Base-by-base conservation (phyloP, 2,888 invertebrate genomes). In the Caenorhabditis wallacei region DNA sequence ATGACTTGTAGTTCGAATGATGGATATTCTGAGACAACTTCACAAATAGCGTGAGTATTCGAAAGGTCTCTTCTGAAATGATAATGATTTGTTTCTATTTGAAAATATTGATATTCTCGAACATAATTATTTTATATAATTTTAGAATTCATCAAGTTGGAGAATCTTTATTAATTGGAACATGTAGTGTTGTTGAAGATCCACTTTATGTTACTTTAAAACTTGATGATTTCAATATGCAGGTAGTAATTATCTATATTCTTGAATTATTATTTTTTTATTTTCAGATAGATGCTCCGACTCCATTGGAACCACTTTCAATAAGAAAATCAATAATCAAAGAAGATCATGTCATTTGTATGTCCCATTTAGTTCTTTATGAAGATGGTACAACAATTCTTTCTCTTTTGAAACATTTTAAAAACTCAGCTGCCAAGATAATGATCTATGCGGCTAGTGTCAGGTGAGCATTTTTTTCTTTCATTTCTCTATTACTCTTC, bases 321-420 rank as follows among this genome's bases (percentile, higher is more conserved):
- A 26, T 40, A 20, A 51, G 66, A 11, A 59, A 30, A 2, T 30
- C 40, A 35, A 10, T 68, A 13, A 59, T 76, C 4, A 54, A 54
- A 54, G 66, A 76, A 20, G 78, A 78, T n/a, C 72, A 82, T 68
- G 70, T 80, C 5, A 63, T 83, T 20, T 83, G 83, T 54, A 74
- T 83, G 74, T 76, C 83, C 3, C 83, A 83, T 71, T 63, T 83
- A 26, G 59, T 83, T 20, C 69, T 83, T 18, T 83, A 79, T 54
- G 83, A 83, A 63, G 83, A 83, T 57, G 83, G 83, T 4, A 63
- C 79, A 4, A 80, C 79, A 11, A 54, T 83, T 7, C 68, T 83
- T 26, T 79, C 83, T 4, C 75, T 83, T 18, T 18, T 83, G 24
- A 75, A 80, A 40, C 79, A 83, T 63, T 83, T 79, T 51, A 68